phyloP scores from a whole-genome alignment of 2,888 invertebrate genomes.

The Thysanoteuthis rhombus region DNA sequence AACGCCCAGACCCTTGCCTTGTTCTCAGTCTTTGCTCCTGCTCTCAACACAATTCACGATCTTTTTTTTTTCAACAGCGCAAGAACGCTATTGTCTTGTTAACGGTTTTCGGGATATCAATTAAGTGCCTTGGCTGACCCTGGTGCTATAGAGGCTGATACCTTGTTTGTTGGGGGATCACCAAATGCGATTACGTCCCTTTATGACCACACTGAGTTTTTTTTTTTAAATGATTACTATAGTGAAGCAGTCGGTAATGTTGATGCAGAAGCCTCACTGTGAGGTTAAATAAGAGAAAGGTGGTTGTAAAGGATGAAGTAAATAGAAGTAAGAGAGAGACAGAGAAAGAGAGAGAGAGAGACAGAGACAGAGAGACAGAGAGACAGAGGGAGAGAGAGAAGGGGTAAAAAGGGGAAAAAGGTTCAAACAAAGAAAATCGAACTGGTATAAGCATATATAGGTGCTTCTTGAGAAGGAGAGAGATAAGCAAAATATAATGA shows the following conservation, averaged over 20 bases:
- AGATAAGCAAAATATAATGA: too few species aligned
- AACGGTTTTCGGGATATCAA: neutral
- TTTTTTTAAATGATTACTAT: neutral
- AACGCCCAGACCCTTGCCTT: neutral
- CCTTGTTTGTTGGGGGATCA: neutral
- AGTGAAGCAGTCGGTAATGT: neutral
- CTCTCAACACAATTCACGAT: neutral
- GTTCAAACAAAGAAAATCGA: too few species aligned
- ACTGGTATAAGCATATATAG: too few species aligned
- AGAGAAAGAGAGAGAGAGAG: neutral
- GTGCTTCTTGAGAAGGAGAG: too few species aligned
- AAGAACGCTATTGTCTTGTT: conserved; percentile 12
- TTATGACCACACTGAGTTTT: neutral
- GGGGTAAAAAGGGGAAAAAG: too few species aligned
- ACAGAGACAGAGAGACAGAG: too few species aligned
- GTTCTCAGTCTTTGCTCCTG: neutral
- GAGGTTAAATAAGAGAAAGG: neutral
- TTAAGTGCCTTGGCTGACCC: neutral
- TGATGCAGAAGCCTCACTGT: neutral
- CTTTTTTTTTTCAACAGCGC: neutral
- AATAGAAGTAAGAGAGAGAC: neutral
- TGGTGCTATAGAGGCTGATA: neutral
- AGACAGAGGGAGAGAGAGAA: too few species aligned
- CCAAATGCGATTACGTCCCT: neutral
- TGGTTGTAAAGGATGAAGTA: neutral